Evolutionary conservation across 2,888 invertebrate genomes (phyloP).

Genomic region (Onthophagus sagittarius): DNA sequence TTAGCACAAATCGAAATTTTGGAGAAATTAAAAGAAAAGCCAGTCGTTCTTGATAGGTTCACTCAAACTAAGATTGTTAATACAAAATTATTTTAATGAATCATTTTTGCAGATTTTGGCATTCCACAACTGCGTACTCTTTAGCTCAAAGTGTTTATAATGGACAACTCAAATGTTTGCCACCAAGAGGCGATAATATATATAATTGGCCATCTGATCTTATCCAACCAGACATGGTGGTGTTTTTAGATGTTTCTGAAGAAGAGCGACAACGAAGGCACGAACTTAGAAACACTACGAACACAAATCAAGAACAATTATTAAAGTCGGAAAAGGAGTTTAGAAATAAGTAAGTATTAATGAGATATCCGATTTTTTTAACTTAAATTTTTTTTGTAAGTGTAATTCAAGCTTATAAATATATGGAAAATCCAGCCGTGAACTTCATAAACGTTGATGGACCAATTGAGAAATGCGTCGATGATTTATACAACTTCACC

Average conservation of each 20-base stretch:
- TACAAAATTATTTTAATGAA: background rate
- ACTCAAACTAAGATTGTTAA: background rate
- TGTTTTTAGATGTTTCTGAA: constrained; percentile 48
- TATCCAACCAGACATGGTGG: constrained; percentile 46
- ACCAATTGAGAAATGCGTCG: constrained; percentile 9
- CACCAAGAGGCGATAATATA: constrained; percentile 36
- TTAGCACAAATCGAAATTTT: constrained; percentile 46
- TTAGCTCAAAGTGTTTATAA: constrained; percentile 43
- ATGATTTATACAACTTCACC: background rate
- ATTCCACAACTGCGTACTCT: constrained; percentile 50
- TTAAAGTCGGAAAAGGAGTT: constrained; percentile 36
- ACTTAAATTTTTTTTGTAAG: constrained; percentile 21
- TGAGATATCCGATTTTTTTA: constrained; percentile 3
- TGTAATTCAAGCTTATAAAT: constrained; percentile 25
- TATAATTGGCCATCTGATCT: constrained; percentile 50
- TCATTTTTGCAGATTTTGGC: constrained; percentile 46
- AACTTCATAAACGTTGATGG: constrained; percentile 23
- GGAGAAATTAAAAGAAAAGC: constrained; percentile 35
- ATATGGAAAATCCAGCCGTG: constrained; percentile 25
- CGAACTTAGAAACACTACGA: constrained; percentile 33
- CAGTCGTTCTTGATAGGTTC: constrained; percentile 51
- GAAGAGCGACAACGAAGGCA: constrained; percentile 41
- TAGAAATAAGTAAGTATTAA: constrained; percentile 40
- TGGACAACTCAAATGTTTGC: constrained; percentile 34
- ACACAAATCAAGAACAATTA: constrained; percentile 40